phyloP scores from a whole-genome alignment of 2,113 vertebrate genomes.

The Calidris pugnax region DNA sequence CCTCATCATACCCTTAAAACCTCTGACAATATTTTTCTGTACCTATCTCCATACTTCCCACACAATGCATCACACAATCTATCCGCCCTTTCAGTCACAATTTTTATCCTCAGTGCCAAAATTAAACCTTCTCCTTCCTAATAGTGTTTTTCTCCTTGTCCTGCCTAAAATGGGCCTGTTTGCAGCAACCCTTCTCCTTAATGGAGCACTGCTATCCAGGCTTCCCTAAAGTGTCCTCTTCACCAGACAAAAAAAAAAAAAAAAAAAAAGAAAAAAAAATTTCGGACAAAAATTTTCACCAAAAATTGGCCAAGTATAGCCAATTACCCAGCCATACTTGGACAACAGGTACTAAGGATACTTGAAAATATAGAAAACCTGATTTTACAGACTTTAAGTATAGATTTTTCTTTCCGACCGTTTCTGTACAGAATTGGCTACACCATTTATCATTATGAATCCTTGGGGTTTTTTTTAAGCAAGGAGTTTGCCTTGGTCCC shows the following conservation, averaged over 20 bases:
- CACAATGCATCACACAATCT: background rate
- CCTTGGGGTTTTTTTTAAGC: background rate
- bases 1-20: background rate
- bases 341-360: background rate
- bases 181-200: background rate
- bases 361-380: background rate
- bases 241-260: fast-evolving
- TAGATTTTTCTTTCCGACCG: background rate
- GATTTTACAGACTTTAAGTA: background rate
- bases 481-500: background rate
- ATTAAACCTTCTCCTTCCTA: background rate
- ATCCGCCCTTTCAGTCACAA: background rate
- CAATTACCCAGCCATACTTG: background rate
- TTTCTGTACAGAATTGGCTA: background rate
- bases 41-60: background rate
- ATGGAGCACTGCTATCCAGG: background rate
- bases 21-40: background rate
- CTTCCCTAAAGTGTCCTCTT: background rate
- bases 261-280: background rate
- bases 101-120: background rate
- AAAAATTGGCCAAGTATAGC: no score
- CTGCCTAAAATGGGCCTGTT: background rate
- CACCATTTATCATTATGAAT: background rate
- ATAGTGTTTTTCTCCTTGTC: background rate
- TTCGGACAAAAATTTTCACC: background rate